Conservation (phyloP, 2,888 invertebrate genomes). For the Hirtodrosophila alboralis region DNA sequence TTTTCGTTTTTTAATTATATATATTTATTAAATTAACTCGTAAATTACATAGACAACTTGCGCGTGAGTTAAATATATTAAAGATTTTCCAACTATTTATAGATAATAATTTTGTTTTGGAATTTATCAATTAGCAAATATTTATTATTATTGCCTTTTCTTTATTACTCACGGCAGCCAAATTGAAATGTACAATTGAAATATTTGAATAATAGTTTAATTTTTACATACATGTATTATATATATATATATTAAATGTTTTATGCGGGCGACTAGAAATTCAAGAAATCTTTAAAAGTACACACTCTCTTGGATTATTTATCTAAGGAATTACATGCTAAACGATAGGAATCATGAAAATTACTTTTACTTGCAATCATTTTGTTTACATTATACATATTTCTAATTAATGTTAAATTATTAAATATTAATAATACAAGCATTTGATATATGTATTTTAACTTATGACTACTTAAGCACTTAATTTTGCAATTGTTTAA, state of each 20-base stretch:
- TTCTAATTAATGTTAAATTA: conserved; percentile 48
- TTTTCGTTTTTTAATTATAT: conserved; percentile 33
- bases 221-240: conserved; percentile 35
- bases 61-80: conserved; percentile 22
- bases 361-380: conserved; percentile 62
- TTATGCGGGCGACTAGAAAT: conserved; percentile 79
- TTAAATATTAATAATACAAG: conserved; percentile 62
- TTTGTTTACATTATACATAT: conserved; percentile 42
- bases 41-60: conserved; percentile 36
- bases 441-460: conserved; percentile 52
- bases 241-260: conserved; percentile 60
- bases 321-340: conserved; percentile 62
- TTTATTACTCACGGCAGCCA: conserved; percentile 31
- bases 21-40: conserved; percentile 25
- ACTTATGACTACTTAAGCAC: conserved; percentile 62
- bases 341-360: conserved; percentile 77
- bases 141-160: conserved; percentile 25
- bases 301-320: conserved; percentile 58
- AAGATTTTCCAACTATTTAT: conserved; percentile 10
- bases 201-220: conserved; percentile 45
- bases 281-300: conserved; percentile 71
- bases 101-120: conserved; percentile 16
- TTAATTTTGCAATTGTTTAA: conserved; percentile 42
- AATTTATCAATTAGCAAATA: conserved; percentile 38
- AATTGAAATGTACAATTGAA: conserved; percentile 50